Conservation (phyloP, 2,797 vertebrate species). For the Agapornis canus region DNA sequence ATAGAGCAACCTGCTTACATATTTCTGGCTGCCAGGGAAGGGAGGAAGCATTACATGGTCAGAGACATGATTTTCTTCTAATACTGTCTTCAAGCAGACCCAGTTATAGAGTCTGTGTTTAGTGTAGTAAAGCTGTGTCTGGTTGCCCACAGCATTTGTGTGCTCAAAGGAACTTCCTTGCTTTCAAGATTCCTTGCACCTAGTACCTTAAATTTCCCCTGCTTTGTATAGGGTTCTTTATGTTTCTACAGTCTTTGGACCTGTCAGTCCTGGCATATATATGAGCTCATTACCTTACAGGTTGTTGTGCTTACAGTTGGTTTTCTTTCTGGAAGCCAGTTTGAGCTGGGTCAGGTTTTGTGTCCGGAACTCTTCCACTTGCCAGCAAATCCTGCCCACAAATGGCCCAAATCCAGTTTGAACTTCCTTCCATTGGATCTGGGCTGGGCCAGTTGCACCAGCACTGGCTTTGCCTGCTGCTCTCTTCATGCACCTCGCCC, state of each 20-base stretch:
- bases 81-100: background rate
- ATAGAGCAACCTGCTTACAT: background rate
- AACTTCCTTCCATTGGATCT: background rate
- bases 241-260: background rate
- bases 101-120: background rate
- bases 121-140: background rate
- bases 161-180: background rate
- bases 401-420: background rate
- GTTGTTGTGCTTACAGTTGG: background rate
- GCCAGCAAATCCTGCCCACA: background rate
- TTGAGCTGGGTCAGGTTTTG: background rate
- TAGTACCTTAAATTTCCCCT: background rate
- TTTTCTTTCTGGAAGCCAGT: background rate
- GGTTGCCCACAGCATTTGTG: background rate
- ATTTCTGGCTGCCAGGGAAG: background rate
- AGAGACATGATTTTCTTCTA: background rate
- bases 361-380: background rate
- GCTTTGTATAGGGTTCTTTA: background rate
- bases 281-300: constrained; percentile 16
- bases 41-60: background rate
- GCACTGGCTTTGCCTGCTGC: background rate
- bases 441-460: background rate
- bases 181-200: background rate
- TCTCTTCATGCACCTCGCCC: background rate
- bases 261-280: background rate